Evolutionary conservation across 2,113 vertebrate genomes (phyloP).

Genomic region (Prolemur simus): DNA sequence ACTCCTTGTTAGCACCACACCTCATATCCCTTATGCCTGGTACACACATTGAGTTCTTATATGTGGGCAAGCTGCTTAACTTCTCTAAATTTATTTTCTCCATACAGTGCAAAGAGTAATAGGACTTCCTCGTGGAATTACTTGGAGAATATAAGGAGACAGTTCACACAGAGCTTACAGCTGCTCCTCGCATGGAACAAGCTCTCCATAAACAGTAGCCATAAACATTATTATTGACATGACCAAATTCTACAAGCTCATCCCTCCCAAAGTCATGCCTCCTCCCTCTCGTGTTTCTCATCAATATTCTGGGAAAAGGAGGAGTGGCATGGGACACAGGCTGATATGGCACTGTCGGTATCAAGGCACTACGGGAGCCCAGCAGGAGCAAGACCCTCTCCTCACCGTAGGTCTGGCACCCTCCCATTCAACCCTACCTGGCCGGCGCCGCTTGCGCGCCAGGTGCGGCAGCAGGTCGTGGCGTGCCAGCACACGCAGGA

Average conservation of each 20-base stretch:
- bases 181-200: neutral
- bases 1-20: neutral
- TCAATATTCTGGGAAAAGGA: neutral
- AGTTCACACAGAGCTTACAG: neutral
- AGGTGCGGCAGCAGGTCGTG: conserved; percentile 92
- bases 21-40: neutral
- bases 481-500: conserved; percentile 91
- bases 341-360: neutral
- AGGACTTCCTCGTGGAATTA: conserved; percentile 1
- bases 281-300: neutral
- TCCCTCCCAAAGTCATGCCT: conserved; percentile 29
- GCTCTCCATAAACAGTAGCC: neutral
- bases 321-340: no score
- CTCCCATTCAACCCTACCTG: conserved; percentile 82
- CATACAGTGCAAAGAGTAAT: neutral
- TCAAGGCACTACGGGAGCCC: neutral
- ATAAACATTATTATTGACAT: neutral
- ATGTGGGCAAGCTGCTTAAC: neutral
- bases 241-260: conserved; percentile 7
- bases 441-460: conserved; percentile 88
- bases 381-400: neutral
- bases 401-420: neutral
- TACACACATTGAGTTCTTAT: neutral
- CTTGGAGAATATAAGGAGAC: neutral
- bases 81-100: conserved; percentile 24